Evolutionary conservation across 2,888 invertebrate genomes (phyloP).

Genomic region (Amblyjoppa fuscipennis): DNA sequence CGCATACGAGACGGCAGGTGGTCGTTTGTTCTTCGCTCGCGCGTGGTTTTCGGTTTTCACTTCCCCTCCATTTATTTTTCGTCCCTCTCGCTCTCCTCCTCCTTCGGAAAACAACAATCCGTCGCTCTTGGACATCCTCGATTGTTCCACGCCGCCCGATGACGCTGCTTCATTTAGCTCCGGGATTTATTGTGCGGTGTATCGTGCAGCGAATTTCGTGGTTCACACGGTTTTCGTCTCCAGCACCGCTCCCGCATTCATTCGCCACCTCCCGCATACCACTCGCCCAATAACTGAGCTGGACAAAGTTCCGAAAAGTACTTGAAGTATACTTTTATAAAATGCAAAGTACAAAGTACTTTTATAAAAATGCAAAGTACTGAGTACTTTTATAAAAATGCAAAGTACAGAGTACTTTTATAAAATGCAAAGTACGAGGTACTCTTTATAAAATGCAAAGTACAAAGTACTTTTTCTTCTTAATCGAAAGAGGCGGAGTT

Average conservation of each 20-base stretch:
- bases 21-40: constrained; percentile 54
- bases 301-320: too few relatives aligned
- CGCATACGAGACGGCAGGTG: constrained; percentile 58
- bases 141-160: constrained; percentile 43
- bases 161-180: constrained; percentile 15
- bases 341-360: too few relatives aligned
- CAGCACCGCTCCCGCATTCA: not conserved
- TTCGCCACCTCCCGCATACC: too few relatives aligned
- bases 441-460: too few relatives aligned
- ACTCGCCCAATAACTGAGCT: too few relatives aligned
- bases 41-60: constrained; percentile 49
- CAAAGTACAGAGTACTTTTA: too few relatives aligned
- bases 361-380: too few relatives aligned
- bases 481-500: too few relatives aligned
- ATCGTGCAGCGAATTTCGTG: constrained; percentile 3
- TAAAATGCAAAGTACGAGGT: too few relatives aligned
- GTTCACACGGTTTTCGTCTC: constrained; percentile 21
- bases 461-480: too few relatives aligned
- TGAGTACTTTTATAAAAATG: too few relatives aligned
- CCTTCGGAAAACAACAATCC: constrained; percentile 44
- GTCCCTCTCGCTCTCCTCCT: not conserved
- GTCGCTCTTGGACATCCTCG: constrained; percentile 44
- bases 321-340: too few relatives aligned
- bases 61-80: constrained; percentile 1
- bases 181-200: not conserved